These are phyloP conservation scores for Rhea pennata DNA, from an alignment of 2,113 vertebrate species.

Conservation along the genomic window DNA sequence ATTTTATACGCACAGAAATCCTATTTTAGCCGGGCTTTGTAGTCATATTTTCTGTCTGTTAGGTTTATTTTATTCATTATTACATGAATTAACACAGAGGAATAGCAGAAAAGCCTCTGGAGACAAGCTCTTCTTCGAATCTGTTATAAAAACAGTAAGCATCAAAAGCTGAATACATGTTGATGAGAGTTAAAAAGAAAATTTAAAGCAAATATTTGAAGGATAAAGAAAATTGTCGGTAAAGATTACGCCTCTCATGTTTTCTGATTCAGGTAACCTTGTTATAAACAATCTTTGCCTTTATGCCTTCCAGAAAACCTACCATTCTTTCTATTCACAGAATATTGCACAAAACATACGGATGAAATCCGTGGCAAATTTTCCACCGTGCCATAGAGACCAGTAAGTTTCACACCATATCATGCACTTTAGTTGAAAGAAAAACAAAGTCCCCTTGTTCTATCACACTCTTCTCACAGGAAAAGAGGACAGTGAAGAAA, in stretches of 20 bases:
- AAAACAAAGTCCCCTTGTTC: not conserved
- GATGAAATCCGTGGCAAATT: not conserved
- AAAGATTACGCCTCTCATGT: not conserved
- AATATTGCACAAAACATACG: not conserved
- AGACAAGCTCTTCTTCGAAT: not conserved
- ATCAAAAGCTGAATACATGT: not conserved
- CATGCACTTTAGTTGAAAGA: not conserved
- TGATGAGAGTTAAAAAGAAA: not conserved
- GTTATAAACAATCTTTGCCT: not conserved
- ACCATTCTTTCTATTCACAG: accelerated
- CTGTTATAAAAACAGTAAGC: not conserved
- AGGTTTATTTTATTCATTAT: not conserved
- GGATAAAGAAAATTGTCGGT: not conserved
- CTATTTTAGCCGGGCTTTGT: not conserved
- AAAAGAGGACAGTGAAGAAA: not conserved
- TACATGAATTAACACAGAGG: not conserved
- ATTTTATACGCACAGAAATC: not conserved
- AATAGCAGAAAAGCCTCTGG: not conserved
- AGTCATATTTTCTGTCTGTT: not conserved
- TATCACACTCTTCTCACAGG: not conserved
- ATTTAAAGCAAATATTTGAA: not conserved
- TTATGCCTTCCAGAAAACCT: not conserved
- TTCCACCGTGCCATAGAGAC: not conserved
- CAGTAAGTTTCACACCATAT: not conserved
- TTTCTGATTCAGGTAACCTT: not conserved